Evolutionary conservation across 2,888 invertebrate genomes (phyloP), one percentile per base, ranked within the genome.

Genomic region (Drosophila siamana): DNA sequence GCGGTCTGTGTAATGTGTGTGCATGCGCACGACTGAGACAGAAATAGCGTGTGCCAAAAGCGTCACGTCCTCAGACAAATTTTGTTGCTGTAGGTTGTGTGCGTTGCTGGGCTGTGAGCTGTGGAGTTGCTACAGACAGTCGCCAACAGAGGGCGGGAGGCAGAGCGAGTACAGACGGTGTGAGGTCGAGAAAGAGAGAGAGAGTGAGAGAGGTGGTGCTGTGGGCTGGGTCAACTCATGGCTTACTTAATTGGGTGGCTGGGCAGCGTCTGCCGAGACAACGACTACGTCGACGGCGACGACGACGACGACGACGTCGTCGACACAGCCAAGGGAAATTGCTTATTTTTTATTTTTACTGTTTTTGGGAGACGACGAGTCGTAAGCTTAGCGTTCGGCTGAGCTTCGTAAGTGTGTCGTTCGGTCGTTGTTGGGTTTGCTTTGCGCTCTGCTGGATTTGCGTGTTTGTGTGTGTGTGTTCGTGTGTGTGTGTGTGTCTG

Each of bases 21-120:
- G 41, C 30, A 28, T 41, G 40, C 9, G 36, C 41, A 54, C 5
- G 47, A 76, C 50, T 52, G 74, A 75, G 85, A 75, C 43, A 52
- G 75, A 61, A 52, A 44, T 19, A 66, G 43, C 38, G 33, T 33
- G 33, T 33, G 33, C 38, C 30, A 69, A 68, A 56, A 62, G 61
- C 59, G 71, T 66, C 84, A 80, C 50, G 63, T 22, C 83, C 89
- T 88, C 83, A 90, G 87, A 88, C 80, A 77, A 80, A 83, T 86
- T 81, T 80, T 88, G 89, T 90, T 91, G 90, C 90, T 90, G 87
- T 90, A 90, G 90, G 90, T 90, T 90, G 91, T 75, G 90, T 43
- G 55, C 30, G 71, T 66, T 55, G 7, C 51, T 56, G 51, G 51
- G 48, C 19, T 19, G 48, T n/a, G n/a, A n/a, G 59, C 44, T 70